Evolutionary conservation across 2,888 invertebrate species (phyloP).

Genomic region (Limnephilus rhombicus): DNA sequence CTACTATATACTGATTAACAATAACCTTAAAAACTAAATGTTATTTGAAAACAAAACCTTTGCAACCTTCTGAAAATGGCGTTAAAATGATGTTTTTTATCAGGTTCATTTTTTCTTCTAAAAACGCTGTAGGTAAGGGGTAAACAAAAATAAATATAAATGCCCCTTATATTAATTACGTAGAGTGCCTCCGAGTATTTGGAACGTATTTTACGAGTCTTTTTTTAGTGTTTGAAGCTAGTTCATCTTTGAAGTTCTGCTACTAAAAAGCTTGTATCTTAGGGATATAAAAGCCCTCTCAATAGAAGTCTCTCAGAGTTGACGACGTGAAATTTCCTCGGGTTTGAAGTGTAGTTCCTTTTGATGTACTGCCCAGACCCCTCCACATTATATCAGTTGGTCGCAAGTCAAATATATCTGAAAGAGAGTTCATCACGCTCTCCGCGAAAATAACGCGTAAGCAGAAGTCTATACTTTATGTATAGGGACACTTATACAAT

Average conservation of each 20-base stretch:
- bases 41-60: background rate
- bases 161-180: background rate
- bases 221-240: background rate
- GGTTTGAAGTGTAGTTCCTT: background rate
- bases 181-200: background rate
- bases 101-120: background rate
- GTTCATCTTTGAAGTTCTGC: background rate
- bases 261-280: constrained; percentile 1
- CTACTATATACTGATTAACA: background rate
- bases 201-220: background rate
- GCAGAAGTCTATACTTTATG: background rate
- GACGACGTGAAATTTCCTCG: constrained; percentile 4
- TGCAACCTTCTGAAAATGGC: background rate
- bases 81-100: no score
- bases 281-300: background rate
- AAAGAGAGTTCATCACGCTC: constrained; percentile 1
- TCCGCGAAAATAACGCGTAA: background rate
- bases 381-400: background rate
- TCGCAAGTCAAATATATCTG: constrained; percentile 8
- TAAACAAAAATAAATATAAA: background rate
- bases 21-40: no score
- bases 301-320: background rate
- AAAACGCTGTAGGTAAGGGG: background rate
- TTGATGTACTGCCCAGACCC: background rate
- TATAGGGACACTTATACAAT: background rate